These are phyloP conservation scores for Halichoerus grypus DNA, from an alignment of 2,113 vertebrate species.

Conservation along the genomic window DNA sequence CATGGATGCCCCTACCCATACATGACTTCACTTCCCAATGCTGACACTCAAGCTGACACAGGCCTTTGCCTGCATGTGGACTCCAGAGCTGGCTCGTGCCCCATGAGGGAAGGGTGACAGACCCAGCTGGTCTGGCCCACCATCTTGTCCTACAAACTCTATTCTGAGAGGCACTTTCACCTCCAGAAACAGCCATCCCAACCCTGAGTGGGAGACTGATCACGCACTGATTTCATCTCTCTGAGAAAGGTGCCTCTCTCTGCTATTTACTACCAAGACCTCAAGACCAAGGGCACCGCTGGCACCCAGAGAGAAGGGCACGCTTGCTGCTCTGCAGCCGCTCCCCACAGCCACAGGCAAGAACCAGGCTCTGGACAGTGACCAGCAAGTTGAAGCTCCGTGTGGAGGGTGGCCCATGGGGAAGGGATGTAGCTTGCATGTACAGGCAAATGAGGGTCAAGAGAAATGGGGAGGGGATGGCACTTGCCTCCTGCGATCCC, in stretches of 20 bases:
- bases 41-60: neutral
- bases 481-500: no score
- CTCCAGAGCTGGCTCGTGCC: neutral
- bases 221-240: neutral
- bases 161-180: neutral
- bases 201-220: neutral
- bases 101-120: neutral
- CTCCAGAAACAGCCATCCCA: neutral
- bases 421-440: neutral
- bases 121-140: neutral
- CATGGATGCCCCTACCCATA: neutral
- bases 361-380: neutral
- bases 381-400: neutral
- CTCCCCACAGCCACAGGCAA: no score
- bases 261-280: neutral
- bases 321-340: no score
- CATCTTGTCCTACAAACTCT: neutral
- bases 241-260: neutral
- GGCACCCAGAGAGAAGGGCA: neutral
- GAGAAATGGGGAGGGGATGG: neutral
- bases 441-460: neutral
- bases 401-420: neutral
- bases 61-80: neutral
- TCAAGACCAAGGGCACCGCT: neutral
- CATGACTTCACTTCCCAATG: neutral